Conservation (phyloP, 2,888 invertebrate species). For the Hydrotaea diabolus region DNA sequence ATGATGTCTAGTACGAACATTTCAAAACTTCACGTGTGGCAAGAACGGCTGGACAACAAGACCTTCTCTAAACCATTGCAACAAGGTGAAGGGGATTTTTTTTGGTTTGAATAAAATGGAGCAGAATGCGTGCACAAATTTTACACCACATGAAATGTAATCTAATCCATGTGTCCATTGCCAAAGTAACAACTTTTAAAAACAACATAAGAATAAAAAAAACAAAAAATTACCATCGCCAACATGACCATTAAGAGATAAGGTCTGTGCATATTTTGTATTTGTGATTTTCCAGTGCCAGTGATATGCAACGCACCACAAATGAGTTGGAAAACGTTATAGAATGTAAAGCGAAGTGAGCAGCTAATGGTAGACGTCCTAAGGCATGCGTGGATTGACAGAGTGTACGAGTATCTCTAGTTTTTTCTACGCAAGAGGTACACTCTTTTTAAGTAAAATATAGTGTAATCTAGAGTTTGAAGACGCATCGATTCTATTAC, state of each 20-base stretch:
- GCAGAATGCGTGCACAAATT: slow-evolving; percentile 61
- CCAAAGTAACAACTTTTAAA: slow-evolving; percentile 31
- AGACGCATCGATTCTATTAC: too few relatives aligned
- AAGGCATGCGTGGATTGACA: too few relatives aligned
- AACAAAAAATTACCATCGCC: slow-evolving; percentile 5
- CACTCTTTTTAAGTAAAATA: too few relatives aligned
- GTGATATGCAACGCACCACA: background rate
- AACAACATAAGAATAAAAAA: slow-evolving; percentile 4
- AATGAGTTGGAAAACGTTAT: background rate
- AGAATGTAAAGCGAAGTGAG: background rate
- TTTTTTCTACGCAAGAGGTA: too few relatives aligned
- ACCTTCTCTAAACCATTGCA: background rate
- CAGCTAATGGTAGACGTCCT: too few relatives aligned
- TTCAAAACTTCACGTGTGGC: background rate
- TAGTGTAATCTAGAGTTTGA: too few relatives aligned
- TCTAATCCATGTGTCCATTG: slow-evolving; percentile 56
- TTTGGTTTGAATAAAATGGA: slow-evolving; percentile 52
- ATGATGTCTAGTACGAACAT: background rate
- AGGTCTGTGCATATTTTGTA: background rate
- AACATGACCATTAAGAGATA: slow-evolving; percentile 50
- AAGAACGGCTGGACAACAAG: slow-evolving; percentile 8
- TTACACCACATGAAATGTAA: slow-evolving; percentile 57
- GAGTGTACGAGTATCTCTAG: too few relatives aligned
- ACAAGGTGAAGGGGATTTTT: slow-evolving; percentile 45
- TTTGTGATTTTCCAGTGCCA: background rate